Evolutionary conservation across 2,113 vertebrate genomes (phyloP), one percentile per base, ranked within the genome.

Genomic region (human (Homo sapiens)): DNA sequence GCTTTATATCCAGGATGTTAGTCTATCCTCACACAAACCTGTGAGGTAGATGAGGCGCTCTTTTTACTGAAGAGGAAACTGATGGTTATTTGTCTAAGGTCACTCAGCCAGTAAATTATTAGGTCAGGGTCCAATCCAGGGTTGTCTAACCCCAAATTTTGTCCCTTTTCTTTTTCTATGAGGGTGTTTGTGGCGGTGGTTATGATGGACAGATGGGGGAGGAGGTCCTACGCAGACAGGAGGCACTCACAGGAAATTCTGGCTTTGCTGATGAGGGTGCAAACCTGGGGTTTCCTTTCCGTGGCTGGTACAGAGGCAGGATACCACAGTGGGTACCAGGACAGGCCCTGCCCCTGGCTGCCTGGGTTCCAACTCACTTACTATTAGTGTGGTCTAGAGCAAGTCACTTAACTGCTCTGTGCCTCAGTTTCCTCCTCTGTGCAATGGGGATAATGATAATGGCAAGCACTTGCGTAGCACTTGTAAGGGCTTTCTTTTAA

Each of bases 391-490:
- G 72, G 86, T 61, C 61, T 66, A 38, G 12, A 86, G 7, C 4
- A 82, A 52, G 48, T 25, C 23, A 72, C 30, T 30, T 72, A 64
- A 78, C 68, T 6, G 23, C 48, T 73, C 50, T 35, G 17, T 81
- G 85, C 40, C 92, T 93, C 59, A 64, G 87, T 91, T 75, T 96
- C 64, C 50, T 93, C 30, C 50, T 94, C 43, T 88, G 70, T 92
- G 40, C 92, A 95, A 84, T 22, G 48, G 52, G 55, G 35, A 66
- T 92, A 70, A 89, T 20, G 22, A 11, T 4, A 76, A 32, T 10
- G 76, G 80, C 52, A 87, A 83, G 59, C 23, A 32, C 14, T 68
- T 30, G 6, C 2, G 1, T 6, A 64, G n/a, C 38, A 81, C 52
- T 93, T 89, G 8, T 64, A 93, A 87, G 25, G 55, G 4, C 48